A percentile compares a stretch with the other conserved stretches of the same genome.
These are phyloP conservation scores for Euphydryas editha DNA, from an alignment of 2,888 invertebrate genomes.

Conservation along the genomic window DNA sequence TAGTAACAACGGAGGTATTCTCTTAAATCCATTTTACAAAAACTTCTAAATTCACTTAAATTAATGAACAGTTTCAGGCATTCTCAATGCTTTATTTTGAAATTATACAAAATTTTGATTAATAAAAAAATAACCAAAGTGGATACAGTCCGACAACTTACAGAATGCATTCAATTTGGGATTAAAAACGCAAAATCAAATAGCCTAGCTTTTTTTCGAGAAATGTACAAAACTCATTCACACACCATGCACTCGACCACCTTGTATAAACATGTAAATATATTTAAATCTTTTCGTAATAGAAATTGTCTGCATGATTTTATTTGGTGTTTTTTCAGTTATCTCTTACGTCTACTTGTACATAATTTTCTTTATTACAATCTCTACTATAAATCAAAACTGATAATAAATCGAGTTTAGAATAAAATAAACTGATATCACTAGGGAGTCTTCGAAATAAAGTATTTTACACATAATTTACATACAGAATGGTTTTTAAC, in stretches of 20 bases:
- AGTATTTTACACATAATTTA: conserved; percentile 33
- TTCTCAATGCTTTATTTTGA: conserved; percentile 65
- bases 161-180: conserved; percentile 63
- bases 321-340: conserved; percentile 49
- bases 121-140: conserved; percentile 56
- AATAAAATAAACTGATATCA: conserved; percentile 21
- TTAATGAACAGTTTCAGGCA: conserved; percentile 63
- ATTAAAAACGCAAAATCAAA: conserved; percentile 37
- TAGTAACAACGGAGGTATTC: conserved; percentile 54
- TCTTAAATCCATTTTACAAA: conserved; percentile 59
- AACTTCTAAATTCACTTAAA: conserved; percentile 51
- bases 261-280: conserved; percentile 51
- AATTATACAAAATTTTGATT: conserved; percentile 55
- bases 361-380: conserved; percentile 40
- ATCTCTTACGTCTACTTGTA: conserved; percentile 47
- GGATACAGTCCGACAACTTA: conserved; percentile 56
- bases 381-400: conserved; percentile 7
- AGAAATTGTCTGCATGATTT: conserved; percentile 45
- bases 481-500: conserved; percentile 20
- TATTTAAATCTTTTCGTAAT: conserved; percentile 45
- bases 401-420: conserved; percentile 9
- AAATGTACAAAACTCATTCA: conserved; percentile 52
- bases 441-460: conserved; percentile 15
- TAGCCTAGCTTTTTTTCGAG: conserved; percentile 55
- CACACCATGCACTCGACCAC: conserved; percentile 40